A percentile compares a stretch with the other conserved stretches of the same genome.
phyloP scores from a whole-genome alignment of 1,140 invertebrate species.

The Tenebrio molitor region DNA sequence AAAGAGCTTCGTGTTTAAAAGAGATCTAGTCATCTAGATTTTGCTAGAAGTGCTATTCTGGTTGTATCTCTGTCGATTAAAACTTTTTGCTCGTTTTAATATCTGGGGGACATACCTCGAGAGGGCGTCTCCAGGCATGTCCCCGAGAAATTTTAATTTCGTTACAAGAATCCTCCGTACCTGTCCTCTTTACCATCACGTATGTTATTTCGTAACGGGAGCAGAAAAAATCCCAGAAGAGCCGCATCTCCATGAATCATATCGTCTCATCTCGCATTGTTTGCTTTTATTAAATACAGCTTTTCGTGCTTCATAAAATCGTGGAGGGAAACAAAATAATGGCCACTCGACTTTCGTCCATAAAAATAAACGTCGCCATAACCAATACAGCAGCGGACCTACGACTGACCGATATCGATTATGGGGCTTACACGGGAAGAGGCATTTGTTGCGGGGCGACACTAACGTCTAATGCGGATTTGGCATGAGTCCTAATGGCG shows the following conservation, averaged over 20 bases:
- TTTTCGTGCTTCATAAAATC: slow-evolving; percentile 7
- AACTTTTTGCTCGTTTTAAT: too few species aligned
- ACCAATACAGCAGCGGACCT: slow-evolving; percentile 7
- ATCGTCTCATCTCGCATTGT: slow-evolving; percentile 9
- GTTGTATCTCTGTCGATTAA: too few species aligned
- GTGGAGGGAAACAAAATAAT: slow-evolving; percentile 1
- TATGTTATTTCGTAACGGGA: neutral
- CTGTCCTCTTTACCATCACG: neutral
- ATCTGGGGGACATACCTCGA: too few species aligned
- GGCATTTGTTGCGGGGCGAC: too few species aligned
- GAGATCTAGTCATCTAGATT: too few species aligned
- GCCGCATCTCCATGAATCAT: neutral
- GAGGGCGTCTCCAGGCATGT: neutral
- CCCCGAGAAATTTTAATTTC: slow-evolving; percentile 3
- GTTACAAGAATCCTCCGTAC: neutral
- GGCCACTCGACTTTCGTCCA: neutral
- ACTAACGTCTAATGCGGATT: slow-evolving; percentile 1
- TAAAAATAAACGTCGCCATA: slow-evolving; percentile 9
- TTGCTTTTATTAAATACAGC: slow-evolving; percentile 3
- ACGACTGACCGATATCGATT: neutral
- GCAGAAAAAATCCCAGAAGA: neutral
- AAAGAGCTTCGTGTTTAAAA: too few species aligned
- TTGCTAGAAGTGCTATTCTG: too few species aligned
- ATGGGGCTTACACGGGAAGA: neutral
- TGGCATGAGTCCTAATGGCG: slow-evolving; percentile 13